Evolutionary conservation across 2,888 invertebrate genomes (phyloP).

Genomic region (Apomyelois bistriatella): DNA sequence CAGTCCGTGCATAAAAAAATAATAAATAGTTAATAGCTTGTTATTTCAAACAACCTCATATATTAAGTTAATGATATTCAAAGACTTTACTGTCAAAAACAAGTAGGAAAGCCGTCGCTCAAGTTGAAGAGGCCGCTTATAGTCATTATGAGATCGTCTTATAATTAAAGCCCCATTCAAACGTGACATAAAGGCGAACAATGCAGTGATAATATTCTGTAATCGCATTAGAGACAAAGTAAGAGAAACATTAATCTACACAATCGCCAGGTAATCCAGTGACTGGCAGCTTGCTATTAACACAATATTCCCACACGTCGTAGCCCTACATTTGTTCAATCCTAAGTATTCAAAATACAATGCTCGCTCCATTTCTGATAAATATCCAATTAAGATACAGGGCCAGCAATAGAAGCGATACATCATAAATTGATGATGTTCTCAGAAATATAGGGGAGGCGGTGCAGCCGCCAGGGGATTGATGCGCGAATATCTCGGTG

Average conservation of each 20-base stretch:
- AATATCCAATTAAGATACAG: constrained; percentile 17
- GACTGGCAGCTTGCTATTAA: constrained; percentile 30
- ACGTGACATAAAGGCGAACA: constrained; percentile 18
- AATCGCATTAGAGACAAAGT: constrained; percentile 23
- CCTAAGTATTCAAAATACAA: constrained; percentile 14
- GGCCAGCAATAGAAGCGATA: constrained; percentile 34
- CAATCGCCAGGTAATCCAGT: constrained; percentile 36
- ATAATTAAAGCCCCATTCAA: constrained; percentile 20
- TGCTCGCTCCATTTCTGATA: constrained; percentile 11
- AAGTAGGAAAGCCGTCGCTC: constrained; percentile 7
- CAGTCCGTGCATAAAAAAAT: too few relatives aligned
- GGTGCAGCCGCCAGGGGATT: constrained; percentile 43
- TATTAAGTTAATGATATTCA: not conserved
- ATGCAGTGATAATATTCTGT: constrained; percentile 21
- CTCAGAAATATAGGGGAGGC: constrained; percentile 37
- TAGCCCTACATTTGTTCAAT: constrained; percentile 7
- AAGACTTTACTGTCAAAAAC: not conserved
- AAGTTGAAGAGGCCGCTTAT: not conserved
- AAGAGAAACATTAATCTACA: constrained; percentile 34
- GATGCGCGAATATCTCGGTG: constrained; percentile 52
- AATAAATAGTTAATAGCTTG: too few relatives aligned
- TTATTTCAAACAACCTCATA: not conserved
- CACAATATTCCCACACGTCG: constrained; percentile 14
- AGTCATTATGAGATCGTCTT: constrained; percentile 9
- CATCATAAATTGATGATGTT: constrained; percentile 31